These are phyloP conservation scores for Eupsilia transversa DNA, from an alignment of 2,888 invertebrate genomes.

Conservation along the genomic window DNA sequence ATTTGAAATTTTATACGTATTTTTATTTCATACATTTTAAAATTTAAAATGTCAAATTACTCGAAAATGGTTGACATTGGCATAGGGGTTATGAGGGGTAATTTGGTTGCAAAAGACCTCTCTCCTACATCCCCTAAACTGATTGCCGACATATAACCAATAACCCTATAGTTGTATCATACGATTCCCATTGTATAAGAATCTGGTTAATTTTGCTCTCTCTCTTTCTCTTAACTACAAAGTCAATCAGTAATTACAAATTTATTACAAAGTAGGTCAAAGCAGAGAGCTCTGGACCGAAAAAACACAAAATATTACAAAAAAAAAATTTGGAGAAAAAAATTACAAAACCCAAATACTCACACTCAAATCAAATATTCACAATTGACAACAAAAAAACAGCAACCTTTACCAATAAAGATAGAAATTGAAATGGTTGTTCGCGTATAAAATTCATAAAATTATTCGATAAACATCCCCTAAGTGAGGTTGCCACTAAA, in stretches of 20 bases:
- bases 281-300: background rate
- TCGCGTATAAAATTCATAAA: slow-evolving; percentile 66
- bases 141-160: no score
- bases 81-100: no score
- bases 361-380: slow-evolving; percentile 50
- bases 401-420: slow-evolving; percentile 58
- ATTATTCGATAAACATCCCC: slow-evolving; percentile 64
- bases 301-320: slow-evolving; percentile 20
- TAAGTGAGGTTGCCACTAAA: slow-evolving; percentile 58
- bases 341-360: slow-evolving; percentile 15
- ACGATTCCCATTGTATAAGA: background rate
- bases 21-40: no score
- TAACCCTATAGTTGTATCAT: no score
- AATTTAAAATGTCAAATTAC: no score
- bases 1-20: no score
- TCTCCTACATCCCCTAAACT: no score
- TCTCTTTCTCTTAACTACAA: no score
- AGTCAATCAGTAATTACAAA: background rate
- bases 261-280: slow-evolving; percentile 14
- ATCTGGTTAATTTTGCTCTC: background rate
- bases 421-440: slow-evolving; percentile 62
- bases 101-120: no score
- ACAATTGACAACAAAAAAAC: slow-evolving; percentile 49
- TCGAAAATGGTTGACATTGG: no score
- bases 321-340: slow-evolving; percentile 20